Evolutionary conservation across 2,888 invertebrate species (phyloP).

Genomic region (Leptinotarsa tumamoca): DNA sequence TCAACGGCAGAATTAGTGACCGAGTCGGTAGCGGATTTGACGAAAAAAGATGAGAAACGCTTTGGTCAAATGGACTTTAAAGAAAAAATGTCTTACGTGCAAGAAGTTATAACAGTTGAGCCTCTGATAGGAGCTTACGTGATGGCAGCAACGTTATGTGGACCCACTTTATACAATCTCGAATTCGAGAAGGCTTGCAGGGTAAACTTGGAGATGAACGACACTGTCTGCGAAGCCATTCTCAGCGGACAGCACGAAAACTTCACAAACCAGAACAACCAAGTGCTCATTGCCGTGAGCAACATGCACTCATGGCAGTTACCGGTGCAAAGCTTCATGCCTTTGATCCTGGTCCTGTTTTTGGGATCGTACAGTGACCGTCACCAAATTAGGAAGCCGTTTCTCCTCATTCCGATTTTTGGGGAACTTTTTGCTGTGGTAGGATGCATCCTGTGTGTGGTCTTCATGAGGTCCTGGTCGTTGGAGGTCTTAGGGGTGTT

Average conservation of each 20-base stretch:
- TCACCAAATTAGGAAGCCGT: constrained; percentile 63
- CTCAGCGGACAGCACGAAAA: constrained; percentile 57
- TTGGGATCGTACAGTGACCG: constrained; percentile 65
- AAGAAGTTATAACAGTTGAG: constrained; percentile 62
- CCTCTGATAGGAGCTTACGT: constrained; percentile 61
- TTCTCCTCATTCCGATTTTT: constrained; percentile 61
- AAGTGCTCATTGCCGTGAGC: constrained; percentile 67
- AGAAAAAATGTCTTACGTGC: constrained; percentile 49
- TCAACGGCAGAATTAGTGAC: constrained; percentile 59
- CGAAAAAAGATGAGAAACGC: constrained; percentile 45
- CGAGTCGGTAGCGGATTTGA: constrained; percentile 54
- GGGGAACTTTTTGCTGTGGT: constrained; percentile 66
- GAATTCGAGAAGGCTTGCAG: constrained; percentile 71
- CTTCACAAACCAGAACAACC: constrained; percentile 63
- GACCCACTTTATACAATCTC: constrained; percentile 68
- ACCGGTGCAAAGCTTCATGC: constrained; percentile 61
- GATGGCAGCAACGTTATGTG: constrained; percentile 57
- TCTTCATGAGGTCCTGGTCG: constrained; percentile 71
- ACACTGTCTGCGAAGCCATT: constrained; percentile 68
- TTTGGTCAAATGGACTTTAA: constrained; percentile 49
- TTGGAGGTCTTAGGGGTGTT: constrained; percentile 69
- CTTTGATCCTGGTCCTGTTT: constrained; percentile 61
- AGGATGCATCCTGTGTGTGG: constrained; percentile 69
- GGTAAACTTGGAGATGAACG: constrained; percentile 68
- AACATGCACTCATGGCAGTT: constrained; percentile 64